Base-by-base conservation (phyloP, 2,888 invertebrate genomes). In the Cheilosia pagana region DNA sequence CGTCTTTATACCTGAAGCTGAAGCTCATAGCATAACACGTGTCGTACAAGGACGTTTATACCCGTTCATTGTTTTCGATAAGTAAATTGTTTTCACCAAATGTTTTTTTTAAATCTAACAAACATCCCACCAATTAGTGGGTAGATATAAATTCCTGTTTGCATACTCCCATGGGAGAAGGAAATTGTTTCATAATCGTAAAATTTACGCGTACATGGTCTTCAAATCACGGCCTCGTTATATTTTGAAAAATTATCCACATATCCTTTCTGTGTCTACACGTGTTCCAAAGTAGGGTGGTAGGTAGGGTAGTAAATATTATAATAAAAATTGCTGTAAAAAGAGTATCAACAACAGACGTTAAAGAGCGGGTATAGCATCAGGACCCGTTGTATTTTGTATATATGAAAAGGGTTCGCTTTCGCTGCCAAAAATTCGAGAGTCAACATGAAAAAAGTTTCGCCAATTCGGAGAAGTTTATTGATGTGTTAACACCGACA, bases 251-350 rank as follows among this genome's bases (percentile, higher is more conserved):
- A 39, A 35, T 12, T 25, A 43, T 16, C 39, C 7, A 23, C 25
- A n/a, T 50, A 50, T 21, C 48, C 23, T 53, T n/a, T 5, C 3
- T 7, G 60, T 12, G 39, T 8, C 16, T 16, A 43, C 12, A 39
- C 25, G 50, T 52, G 23, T 52, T 14, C 23, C 35, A 43, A 53
- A 62, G 35, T 53, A 45, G 62, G 62, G 50, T 25, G n/a, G 1
- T 16, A 52, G 60, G 43, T 53, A 53, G 19, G 60, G 43, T 53
- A 53, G 19, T 55, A 63, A 55, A 31, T 71, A 50, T 53, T 72
- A 63, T 53, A 72, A 63, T 53, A 72, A 72, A 62, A 72, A 72
- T 60, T 28, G 60, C 71, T 43, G 52, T 60, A 72, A 72, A 72
- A 72, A 62, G 53, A 45, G 16, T 62, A 55, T 62, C 53, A 53